Evolutionary conservation across 2,797 vertebrate genomes (phyloP).

Genomic region (Oreochromis mossambicus): DNA sequence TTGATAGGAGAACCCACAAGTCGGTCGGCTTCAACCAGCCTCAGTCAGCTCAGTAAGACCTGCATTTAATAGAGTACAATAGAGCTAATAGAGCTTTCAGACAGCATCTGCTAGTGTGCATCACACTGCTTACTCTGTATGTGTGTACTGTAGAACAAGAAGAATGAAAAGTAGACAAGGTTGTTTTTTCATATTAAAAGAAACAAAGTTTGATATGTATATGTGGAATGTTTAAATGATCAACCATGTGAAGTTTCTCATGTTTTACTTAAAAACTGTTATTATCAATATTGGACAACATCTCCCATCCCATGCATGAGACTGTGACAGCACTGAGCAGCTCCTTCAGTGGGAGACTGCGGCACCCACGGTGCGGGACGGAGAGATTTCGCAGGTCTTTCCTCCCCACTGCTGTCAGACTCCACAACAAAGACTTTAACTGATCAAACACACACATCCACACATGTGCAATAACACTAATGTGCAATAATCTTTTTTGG

Average conservation of each 20-base stretch:
- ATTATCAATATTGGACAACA: not conserved
- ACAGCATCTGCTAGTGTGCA: not conserved
- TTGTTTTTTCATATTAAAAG: not conserved
- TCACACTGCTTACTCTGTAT: not conserved
- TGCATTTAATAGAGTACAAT: not conserved
- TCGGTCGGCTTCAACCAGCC: slow-evolving; percentile 83
- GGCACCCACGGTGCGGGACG: too few species aligned
- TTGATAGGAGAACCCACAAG: slow-evolving; percentile 64
- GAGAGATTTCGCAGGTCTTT: too few species aligned
- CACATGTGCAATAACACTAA: too few species aligned
- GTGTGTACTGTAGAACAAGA: not conserved
- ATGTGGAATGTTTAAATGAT: not conserved
- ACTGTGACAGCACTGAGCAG: too few species aligned
- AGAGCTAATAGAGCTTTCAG: too few species aligned
- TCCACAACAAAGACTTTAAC: too few species aligned
- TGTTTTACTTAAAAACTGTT: not conserved
- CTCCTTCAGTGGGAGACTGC: too few species aligned
- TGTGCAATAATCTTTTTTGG: too few species aligned
- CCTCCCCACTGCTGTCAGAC: too few species aligned
- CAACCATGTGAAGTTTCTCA: not conserved
- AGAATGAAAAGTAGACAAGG: not conserved
- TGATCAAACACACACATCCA: too few species aligned
- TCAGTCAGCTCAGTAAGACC: slow-evolving; percentile 84
- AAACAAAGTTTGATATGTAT: not conserved
- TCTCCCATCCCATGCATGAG: too few species aligned